phyloP scores from a whole-genome alignment of 1,140 invertebrate species.

The Vanessa tameamea region DNA sequence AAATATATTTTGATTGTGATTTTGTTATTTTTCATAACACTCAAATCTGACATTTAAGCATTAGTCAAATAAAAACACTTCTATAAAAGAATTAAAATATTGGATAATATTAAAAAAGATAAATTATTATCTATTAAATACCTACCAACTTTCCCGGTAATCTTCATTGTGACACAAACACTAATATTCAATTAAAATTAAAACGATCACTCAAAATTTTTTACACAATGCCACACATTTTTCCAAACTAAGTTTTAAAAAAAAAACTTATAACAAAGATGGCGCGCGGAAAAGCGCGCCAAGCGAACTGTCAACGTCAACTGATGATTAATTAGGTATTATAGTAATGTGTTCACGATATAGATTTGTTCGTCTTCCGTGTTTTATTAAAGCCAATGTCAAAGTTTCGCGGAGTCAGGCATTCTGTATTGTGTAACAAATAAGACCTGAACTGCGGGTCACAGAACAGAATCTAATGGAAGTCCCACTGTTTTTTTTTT shows the following conservation, averaged over 20 bases:
- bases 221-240: constrained; percentile 32
- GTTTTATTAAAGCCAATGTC: constrained; percentile 58
- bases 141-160: constrained; percentile 39
- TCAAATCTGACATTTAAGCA: too few relatives aligned
- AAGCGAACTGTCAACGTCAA: constrained; percentile 46
- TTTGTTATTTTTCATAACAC: too few relatives aligned
- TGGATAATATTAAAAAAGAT: too few relatives aligned
- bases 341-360: constrained; percentile 28
- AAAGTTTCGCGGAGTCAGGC: constrained; percentile 52
- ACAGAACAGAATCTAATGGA: not conserved
- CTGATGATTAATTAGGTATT: constrained; percentile 44
- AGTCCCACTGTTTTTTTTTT: not conserved
- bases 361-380: constrained; percentile 46
- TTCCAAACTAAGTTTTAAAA: constrained; percentile 19
- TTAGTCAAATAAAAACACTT: too few relatives aligned
- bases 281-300: constrained; percentile 50
- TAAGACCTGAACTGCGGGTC: not conserved
- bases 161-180: constrained; percentile 36
- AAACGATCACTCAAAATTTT: constrained; percentile 10
- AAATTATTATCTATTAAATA: constrained; percentile 24
- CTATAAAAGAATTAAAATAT: too few relatives aligned
- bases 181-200: constrained; percentile 6
- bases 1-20: too few relatives aligned
- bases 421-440: constrained; percentile 32
- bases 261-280: constrained; percentile 33